Evolutionary conservation across 1,140 invertebrate genomes (phyloP).

Genomic region (Aphelenchoides besseyi): DNA sequence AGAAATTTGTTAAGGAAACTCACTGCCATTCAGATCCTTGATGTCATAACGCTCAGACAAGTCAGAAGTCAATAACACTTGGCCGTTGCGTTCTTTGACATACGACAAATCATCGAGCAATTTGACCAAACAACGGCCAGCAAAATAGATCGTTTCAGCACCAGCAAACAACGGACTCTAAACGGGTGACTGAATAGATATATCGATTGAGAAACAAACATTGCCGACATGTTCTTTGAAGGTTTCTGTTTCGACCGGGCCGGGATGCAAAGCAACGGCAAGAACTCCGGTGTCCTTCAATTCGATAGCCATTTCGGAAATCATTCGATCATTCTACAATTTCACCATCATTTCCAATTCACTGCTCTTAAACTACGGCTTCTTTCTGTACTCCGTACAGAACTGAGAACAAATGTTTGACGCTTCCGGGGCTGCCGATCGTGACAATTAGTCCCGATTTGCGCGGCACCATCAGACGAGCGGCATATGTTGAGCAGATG

Average conservation of each 20-base stretch:
- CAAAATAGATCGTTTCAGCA: background rate
- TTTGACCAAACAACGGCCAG: slow-evolving; percentile 10
- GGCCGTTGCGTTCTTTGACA: background rate
- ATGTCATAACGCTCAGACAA: slow-evolving; percentile 6
- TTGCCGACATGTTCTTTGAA: background rate
- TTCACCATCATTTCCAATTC: slow-evolving; percentile 20
- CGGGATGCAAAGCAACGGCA: slow-evolving; percentile 24
- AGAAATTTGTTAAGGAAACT: background rate
- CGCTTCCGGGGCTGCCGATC: slow-evolving; percentile 63
- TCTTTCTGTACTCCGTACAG: slow-evolving; percentile 64
- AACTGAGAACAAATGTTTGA: slow-evolving; percentile 63
- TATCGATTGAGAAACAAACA: background rate
- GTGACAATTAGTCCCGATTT: slow-evolving; percentile 63
- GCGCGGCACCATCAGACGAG: slow-evolving; percentile 30
- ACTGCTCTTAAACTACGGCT: slow-evolving; percentile 56
- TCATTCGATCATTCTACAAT: slow-evolving; percentile 23
- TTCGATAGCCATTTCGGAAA: slow-evolving; percentile 27
- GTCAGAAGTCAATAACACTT: background rate
- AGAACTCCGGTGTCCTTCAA: slow-evolving; percentile 20
- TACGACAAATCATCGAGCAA: background rate
- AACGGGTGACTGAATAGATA: background rate
- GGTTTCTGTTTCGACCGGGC: slow-evolving; percentile 33
- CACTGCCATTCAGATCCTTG: background rate
- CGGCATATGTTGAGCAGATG: slow-evolving; percentile 25
- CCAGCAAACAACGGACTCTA: background rate